Evolutionary conservation across 2,888 invertebrate species (phyloP), one percentile per base, ranked within the genome.

Genomic region (Cordilura impudica): DNA sequence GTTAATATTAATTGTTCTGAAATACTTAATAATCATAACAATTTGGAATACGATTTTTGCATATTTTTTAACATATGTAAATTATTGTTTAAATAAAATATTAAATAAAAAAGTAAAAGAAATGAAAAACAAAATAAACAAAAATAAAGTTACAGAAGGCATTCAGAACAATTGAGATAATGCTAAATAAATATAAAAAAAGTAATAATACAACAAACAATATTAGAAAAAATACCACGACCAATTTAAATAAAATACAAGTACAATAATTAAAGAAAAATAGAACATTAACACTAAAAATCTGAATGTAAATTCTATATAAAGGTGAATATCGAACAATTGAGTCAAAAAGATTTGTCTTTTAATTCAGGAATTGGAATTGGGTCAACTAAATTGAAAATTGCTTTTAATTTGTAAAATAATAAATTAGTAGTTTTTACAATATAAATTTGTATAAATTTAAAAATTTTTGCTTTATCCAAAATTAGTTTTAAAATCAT

Each of bases 161-260:
- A 88, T 87, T 88, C 88, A 87, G 88, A 88, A 88, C 87, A 88
- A 88, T 86, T 86, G 87, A 82, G 84, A 87, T 84, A 84, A 83
- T 81, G 67, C 63, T 81, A 78, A 73, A 43, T 49, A 54, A 72
- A 63, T 54, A 74, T n/a, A 60, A 58, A 69, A 26, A 45, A 23
- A 73, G 21, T 16, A 56, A 51, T 56, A 43, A 72, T 72, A 51
- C 18, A 26, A 35, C 49, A 19, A 66, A 63, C 61, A 54, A 39
- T 63, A 76, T 54, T 53, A 39, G 7, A 54, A 72, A 74, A 70
- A 39, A 2, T 26, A 61, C 75, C 71, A 75, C 51, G 18, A 75
- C 75, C 79, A 67, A 60, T 49, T 65, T 35, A 65, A 53, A 54
- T 53, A 31, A 71, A 65, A 35, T 31, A 72, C 51, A 73, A 53